Conservation (phyloP, 2,113 vertebrate genomes). For the Dermatemys mawii region DNA sequence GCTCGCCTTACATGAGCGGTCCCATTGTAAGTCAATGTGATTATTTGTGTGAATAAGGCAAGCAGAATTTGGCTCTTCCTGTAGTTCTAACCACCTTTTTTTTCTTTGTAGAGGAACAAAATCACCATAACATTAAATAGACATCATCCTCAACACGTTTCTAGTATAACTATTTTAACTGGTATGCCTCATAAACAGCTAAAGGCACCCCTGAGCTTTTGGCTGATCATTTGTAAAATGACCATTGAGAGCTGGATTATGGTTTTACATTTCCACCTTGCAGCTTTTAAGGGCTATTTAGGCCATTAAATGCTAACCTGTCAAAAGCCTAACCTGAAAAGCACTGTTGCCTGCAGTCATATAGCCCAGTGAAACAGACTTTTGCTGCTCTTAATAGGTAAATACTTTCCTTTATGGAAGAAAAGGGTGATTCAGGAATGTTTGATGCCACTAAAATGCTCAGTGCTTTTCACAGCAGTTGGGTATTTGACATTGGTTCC, state of each 20-base stretch:
- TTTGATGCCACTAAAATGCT: constrained; percentile 61
- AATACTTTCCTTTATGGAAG: constrained; percentile 75
- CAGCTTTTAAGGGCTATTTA: constrained; percentile 78
- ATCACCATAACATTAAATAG: constrained; percentile 75
- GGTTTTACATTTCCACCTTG: constrained; percentile 80
- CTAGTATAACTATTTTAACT: constrained; percentile 76
- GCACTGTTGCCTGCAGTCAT: constrained; percentile 58
- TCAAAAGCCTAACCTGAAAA: constrained; percentile 72
- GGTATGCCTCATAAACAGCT: constrained; percentile 76
- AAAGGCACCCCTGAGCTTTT: constrained; percentile 68
- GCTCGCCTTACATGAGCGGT: constrained; percentile 64
- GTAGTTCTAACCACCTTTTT: constrained; percentile 60
- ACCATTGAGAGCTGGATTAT: constrained; percentile 71
- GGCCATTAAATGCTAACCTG: constrained; percentile 71
- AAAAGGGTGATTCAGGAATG: constrained; percentile 71
- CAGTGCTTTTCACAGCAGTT: constrained; percentile 33
- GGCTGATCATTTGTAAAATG: constrained; percentile 78
- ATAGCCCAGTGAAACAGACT: constrained; percentile 52
- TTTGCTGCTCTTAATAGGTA: constrained; percentile 74
- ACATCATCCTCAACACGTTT: constrained; percentile 60
- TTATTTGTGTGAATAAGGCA: constrained; percentile 55
- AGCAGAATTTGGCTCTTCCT: constrained; percentile 62
- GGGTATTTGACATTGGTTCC: constrained; percentile 73
- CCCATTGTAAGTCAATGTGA: constrained; percentile 60
- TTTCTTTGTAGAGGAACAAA: constrained; percentile 60